These are phyloP conservation scores for Morbakka virulenta DNA, from an alignment of 30 jellyfish, hydroid and myxozoan species.

Conservation along the genomic window DNA sequence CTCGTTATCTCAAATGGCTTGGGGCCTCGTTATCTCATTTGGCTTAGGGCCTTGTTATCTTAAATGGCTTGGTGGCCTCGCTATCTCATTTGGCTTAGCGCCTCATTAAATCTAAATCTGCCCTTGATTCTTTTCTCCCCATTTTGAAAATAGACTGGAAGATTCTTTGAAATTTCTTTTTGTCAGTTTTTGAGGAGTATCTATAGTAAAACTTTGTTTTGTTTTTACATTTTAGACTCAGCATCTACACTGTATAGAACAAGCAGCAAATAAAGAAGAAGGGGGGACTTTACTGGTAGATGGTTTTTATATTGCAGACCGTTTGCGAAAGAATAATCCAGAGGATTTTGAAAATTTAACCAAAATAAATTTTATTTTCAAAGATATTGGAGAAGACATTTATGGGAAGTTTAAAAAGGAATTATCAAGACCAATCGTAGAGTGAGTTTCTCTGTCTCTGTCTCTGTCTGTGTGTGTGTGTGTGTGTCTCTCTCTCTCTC, in stretches of 20 bases:
- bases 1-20: too few species aligned
- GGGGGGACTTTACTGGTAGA: constrained; percentile 63
- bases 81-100: too few species aligned
- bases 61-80: too few species aligned
- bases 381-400: constrained; percentile 59
- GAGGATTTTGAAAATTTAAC: constrained; percentile 41
- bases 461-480: background rate
- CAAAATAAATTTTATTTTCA: constrained; percentile 35
- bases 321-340: constrained; percentile 30
- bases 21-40: too few species aligned
- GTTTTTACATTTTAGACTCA: constrained; percentile 29
- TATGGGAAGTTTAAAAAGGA: constrained; percentile 63
- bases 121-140: too few species aligned
- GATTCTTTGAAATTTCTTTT: too few species aligned
- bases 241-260: constrained; percentile 68
- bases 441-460: constrained; percentile 25
- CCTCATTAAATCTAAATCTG: too few species aligned
- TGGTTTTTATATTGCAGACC: constrained; percentile 52
- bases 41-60: too few species aligned
- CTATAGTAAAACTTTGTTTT: background rate
- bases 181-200: background rate
- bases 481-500: background rate
- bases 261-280: constrained; percentile 29
- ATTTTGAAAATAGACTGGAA: too few species aligned
- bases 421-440: constrained; percentile 55